A percentile compares a stretch with the other conserved stretches of the same genome.
These are phyloP conservation scores for Metaphire vulgaris DNA, from an alignment of 1,140 invertebrate species.

Conservation along the genomic window DNA sequence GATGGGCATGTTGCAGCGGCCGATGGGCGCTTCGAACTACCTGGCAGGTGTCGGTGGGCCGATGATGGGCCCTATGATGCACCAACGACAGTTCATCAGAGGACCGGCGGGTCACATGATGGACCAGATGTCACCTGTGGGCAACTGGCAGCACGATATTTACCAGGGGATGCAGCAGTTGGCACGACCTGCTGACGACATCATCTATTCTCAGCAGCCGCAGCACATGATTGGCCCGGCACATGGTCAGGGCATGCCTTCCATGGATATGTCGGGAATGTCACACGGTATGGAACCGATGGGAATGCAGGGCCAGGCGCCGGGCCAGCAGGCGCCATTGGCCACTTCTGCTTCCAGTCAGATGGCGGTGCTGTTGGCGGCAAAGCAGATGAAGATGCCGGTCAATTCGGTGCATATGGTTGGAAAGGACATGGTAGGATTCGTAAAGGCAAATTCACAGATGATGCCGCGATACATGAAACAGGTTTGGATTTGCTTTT, in stretches of 20 bases:
- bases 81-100: constrained; percentile 33
- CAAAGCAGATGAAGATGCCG: constrained; percentile 50
- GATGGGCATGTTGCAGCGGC: constrained; percentile 28
- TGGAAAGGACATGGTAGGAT: constrained; percentile 67
- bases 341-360: background rate
- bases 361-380: constrained; percentile 6
- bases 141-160: background rate
- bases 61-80: constrained; percentile 22
- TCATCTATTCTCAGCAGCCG: background rate
- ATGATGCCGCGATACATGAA: constrained; percentile 8
- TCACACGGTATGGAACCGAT: constrained; percentile 27
- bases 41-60: constrained; percentile 30
- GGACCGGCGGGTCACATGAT: background rate
- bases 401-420: constrained; percentile 83
- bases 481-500: background rate
- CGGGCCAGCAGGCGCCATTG: background rate
- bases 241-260: background rate
- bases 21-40: constrained; percentile 21
- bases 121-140: background rate
- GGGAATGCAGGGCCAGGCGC: constrained; percentile 24
- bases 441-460: constrained; percentile 15
- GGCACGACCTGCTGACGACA: background rate
- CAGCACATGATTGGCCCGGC: background rate
- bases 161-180: background rate
- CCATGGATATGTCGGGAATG: background rate